phyloP scores from a whole-genome alignment of 2,888 invertebrate species.

The Myopa testacea region DNA sequence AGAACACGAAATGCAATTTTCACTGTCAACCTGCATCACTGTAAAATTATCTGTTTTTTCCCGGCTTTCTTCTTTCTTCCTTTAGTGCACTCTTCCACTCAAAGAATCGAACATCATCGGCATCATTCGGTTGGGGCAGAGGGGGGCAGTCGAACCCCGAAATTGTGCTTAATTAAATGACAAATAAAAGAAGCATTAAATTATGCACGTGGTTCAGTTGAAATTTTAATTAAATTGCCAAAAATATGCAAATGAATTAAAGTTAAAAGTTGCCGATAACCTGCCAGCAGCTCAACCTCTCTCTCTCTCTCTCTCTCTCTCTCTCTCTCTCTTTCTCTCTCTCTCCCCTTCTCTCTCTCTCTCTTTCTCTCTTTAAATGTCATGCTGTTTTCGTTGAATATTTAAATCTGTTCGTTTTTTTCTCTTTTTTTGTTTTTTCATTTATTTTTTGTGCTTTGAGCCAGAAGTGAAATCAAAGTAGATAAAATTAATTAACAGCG shows the following conservation, averaged over 20 bases:
- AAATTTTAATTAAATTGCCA: constrained; percentile 30
- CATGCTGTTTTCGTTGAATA: not conserved
- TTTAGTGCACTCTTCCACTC: no score
- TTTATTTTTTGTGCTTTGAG: not conserved
- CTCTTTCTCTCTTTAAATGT: not conserved
- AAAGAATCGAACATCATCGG: no score
- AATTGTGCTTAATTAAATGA: constrained; percentile 23
- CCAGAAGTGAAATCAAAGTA: constrained; percentile 35
- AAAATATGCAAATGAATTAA: constrained; percentile 38
- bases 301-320: not conserved
- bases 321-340: not conserved
- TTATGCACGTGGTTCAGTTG: not conserved
- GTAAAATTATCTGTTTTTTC: no score
- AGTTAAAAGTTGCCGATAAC: constrained; percentile 6
- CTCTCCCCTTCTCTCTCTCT: not conserved
- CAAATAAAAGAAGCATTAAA: constrained; percentile 9
- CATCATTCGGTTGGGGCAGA: no score
- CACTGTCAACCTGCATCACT: no score
- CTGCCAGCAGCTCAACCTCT: not conserved
- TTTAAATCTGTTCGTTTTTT: not conserved
- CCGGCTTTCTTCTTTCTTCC: no score
- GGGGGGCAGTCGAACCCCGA: not conserved
- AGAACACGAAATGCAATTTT: no score
- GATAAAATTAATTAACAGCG: constrained; percentile 38
- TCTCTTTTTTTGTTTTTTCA: not conserved